A percentile compares a stretch with the other conserved stretches of the same genome.
Evolutionary conservation across 2,888 invertebrate genomes (phyloP).

Genomic region (Ophion slaviceki): DNA sequence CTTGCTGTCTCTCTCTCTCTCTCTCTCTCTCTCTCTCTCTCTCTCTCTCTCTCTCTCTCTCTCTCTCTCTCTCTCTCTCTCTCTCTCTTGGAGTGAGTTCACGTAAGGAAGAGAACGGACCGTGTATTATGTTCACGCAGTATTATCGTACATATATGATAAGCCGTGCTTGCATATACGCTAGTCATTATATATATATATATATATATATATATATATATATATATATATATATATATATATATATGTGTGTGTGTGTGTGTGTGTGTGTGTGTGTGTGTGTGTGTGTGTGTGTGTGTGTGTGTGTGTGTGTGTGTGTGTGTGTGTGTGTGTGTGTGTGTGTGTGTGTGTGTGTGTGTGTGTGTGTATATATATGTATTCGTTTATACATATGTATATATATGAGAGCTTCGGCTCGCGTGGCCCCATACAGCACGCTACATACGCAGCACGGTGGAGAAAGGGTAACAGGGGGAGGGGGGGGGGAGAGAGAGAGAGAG

Average conservation of each 20-base stretch:
- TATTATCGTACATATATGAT: constrained; percentile 20
- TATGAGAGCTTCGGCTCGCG: constrained; percentile 42
- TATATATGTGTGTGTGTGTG: constrained; percentile 19
- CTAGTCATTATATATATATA: constrained; percentile 10
- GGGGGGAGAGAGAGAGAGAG: neutral
- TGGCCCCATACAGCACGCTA: constrained; percentile 46
- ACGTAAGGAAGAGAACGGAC: constrained; percentile 36
- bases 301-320: too few species aligned
- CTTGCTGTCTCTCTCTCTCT: constrained; percentile 31
- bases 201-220: neutral
- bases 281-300: too few species aligned
- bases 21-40: constrained; percentile 26
- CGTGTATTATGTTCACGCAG: constrained; percentile 42
- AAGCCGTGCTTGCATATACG: neutral
- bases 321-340: too few species aligned
- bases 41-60: constrained; percentile 28
- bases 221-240: constrained; percentile 2
- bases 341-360: too few species aligned
- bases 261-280: too few species aligned
- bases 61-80: constrained; percentile 37
- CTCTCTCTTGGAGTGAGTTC: constrained; percentile 28
- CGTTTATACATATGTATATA: too few species aligned
- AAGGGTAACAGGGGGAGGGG: constrained; percentile 47
- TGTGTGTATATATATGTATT: too few species aligned
- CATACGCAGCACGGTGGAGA: constrained; percentile 51